Evolutionary conservation across 2,113 vertebrate genomes (phyloP).

Genomic region (Pavo muticus): DNA sequence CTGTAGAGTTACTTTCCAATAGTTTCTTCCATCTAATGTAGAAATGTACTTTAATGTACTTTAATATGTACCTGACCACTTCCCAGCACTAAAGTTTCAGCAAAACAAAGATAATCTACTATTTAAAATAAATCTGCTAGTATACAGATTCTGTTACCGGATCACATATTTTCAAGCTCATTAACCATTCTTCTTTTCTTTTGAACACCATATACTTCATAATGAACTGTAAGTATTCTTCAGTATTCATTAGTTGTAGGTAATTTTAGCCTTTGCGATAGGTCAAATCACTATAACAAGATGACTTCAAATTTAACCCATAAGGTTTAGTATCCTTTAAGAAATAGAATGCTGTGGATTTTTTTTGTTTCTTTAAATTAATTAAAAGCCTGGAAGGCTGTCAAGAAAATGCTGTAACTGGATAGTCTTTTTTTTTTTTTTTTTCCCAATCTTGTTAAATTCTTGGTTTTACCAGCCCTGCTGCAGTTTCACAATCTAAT

Average conservation of each 20-base stretch:
- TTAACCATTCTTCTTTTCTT: background rate
- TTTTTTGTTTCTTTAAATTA: background rate
- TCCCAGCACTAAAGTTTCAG: background rate
- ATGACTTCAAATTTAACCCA: background rate
- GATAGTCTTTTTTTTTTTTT: background rate
- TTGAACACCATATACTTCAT: rapidly evolving
- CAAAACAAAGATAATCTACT: background rate
- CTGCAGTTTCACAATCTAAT: conserved; percentile 4
- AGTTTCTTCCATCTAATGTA: background rate
- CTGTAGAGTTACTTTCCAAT: background rate
- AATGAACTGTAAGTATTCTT: background rate
- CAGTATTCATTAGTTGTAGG: background rate
- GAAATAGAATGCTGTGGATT: background rate
- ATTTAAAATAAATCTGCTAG: background rate
- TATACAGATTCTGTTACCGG: background rate
- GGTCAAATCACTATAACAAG: background rate
- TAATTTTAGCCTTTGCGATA: background rate
- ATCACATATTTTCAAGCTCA: background rate
- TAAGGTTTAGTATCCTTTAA: conserved; percentile 12
- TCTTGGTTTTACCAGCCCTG: conserved; percentile 1
- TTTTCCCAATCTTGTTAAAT: background rate
- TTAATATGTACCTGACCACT: background rate
- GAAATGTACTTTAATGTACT: background rate
- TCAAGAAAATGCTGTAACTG: conserved; percentile 9
- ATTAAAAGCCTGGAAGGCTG: conserved; percentile 35